Conservation (phyloP, 2,113 vertebrate genomes). For the Hypocryptadius cinnamomeus region DNA sequence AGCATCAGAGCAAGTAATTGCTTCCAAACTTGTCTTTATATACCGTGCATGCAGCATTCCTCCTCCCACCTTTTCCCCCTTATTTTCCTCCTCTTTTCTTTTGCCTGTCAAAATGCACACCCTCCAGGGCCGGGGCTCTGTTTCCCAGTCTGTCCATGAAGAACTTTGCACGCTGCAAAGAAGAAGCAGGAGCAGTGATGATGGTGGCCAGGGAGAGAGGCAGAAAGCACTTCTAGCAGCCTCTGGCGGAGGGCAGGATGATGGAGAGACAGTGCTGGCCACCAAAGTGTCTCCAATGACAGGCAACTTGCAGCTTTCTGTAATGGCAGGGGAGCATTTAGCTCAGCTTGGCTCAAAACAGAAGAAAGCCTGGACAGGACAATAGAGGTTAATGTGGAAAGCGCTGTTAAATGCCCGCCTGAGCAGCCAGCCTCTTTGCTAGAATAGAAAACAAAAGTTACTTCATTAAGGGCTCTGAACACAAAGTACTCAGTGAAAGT, state of each 20-base stretch:
- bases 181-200: fast-evolving
- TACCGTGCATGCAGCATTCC: neutral
- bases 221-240: neutral
- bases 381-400: neutral
- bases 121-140: neutral
- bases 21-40: neutral
- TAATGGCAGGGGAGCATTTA: neutral
- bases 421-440: neutral
- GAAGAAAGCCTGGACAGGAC: neutral
- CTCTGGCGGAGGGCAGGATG: neutral
- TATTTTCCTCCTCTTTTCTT: neutral
- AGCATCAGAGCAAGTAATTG: neutral
- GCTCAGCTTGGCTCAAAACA: neutral
- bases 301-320: neutral
- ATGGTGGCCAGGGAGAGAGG: neutral
- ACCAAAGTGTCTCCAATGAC: neutral
- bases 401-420: neutral
- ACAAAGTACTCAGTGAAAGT: neutral
- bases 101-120: neutral
- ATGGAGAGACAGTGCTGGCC: neutral
- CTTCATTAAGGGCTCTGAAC: conserved; percentile 6
- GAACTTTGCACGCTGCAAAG: neutral
- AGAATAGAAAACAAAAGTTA: neutral
- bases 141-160: neutral
- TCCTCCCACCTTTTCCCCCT: neutral